These are phyloP conservation scores for Drosophila affinis DNA, from an alignment of 2,888 invertebrate species.

Conservation along the genomic window DNA sequence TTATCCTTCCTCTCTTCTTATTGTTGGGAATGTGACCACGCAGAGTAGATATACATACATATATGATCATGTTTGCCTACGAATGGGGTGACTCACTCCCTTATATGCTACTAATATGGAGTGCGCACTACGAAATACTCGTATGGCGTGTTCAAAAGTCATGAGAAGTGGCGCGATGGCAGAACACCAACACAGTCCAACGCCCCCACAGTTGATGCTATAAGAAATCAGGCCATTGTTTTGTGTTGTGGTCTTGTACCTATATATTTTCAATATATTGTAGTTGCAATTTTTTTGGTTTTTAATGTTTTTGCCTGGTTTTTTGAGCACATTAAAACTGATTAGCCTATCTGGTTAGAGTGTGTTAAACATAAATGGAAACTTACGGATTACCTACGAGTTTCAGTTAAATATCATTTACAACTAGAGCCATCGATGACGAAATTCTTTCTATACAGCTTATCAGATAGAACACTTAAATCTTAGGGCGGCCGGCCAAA, in stretches of 20 bases:
- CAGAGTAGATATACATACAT: background rate
- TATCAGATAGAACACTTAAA: slow-evolving; percentile 47
- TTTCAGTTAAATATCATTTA: slow-evolving; percentile 47
- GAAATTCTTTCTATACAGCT: slow-evolving; percentile 55
- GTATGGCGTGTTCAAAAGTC: slow-evolving; percentile 26
- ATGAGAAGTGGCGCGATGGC: slow-evolving; percentile 8
- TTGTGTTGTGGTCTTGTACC: slow-evolving; percentile 25
- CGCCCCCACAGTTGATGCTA: background rate
- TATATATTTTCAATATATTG: slow-evolving; percentile 42
- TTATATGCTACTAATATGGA: background rate
- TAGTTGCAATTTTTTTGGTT: slow-evolving; percentile 35
- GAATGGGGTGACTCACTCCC: background rate
- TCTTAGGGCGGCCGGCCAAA: slow-evolving; percentile 59
- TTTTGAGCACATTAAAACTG: slow-evolving; percentile 66
- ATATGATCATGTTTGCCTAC: background rate
- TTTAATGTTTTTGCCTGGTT: slow-evolving; percentile 42
- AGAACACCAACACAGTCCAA: too few species aligned
- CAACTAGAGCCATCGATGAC: slow-evolving; percentile 61
- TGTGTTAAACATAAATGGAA: slow-evolving; percentile 71
- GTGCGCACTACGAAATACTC: background rate
- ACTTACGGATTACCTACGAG: slow-evolving; percentile 57
- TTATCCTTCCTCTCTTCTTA: too few species aligned
- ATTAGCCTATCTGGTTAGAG: slow-evolving; percentile 55
- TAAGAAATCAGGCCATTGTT: background rate
- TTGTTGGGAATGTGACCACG: too few species aligned